These are phyloP conservation scores for Ennomos quercinarius DNA, from an alignment of 2,888 invertebrate species.

Conservation along the genomic window DNA sequence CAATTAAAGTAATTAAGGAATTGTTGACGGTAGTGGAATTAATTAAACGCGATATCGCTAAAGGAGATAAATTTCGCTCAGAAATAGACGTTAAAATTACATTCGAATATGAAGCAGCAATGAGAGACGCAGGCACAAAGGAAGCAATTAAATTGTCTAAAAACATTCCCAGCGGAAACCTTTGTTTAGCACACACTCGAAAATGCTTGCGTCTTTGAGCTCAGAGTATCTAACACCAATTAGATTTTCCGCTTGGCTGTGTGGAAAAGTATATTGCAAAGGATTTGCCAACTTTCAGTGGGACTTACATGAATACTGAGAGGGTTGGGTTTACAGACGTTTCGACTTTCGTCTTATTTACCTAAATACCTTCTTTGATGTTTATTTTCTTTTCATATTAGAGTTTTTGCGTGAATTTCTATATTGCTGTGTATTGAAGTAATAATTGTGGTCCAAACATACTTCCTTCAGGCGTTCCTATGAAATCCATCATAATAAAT, in stretches of 20 bases:
- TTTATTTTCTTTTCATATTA: conserved; percentile 19
- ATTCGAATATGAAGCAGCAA: conserved; percentile 33
- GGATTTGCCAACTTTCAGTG: conserved; percentile 44
- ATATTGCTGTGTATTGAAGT: conserved; percentile 7
- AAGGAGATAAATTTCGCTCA: conserved; percentile 31
- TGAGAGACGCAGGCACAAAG: conserved; percentile 50
- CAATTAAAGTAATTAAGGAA: conserved; percentile 30
- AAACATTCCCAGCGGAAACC: conserved; percentile 51
- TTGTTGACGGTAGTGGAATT: conserved; percentile 28
- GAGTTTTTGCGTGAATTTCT: conserved; percentile 7
- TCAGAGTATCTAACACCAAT: conserved; percentile 56
- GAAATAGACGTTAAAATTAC: conserved; percentile 34
- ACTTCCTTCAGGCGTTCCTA: conserved; percentile 3
- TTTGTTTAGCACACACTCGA: conserved; percentile 48
- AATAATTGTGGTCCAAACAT: conserved; percentile 7
- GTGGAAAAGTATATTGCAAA: conserved; percentile 63
- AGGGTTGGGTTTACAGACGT: conserved; percentile 20
- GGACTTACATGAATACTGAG: conserved; percentile 47
- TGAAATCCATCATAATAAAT: not conserved
- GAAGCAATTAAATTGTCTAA: conserved; percentile 58
- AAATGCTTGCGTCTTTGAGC: conserved; percentile 52
- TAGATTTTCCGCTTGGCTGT: conserved; percentile 67
- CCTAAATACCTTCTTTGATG: conserved; percentile 27
- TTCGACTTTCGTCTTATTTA: conserved; percentile 30
- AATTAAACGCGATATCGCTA: conserved; percentile 31